A percentile compares a stretch with the other conserved stretches of the same genome.
phyloP scores from a whole-genome alignment of 1,140 invertebrate genomes.

The Sitophilus oryzae region DNA sequence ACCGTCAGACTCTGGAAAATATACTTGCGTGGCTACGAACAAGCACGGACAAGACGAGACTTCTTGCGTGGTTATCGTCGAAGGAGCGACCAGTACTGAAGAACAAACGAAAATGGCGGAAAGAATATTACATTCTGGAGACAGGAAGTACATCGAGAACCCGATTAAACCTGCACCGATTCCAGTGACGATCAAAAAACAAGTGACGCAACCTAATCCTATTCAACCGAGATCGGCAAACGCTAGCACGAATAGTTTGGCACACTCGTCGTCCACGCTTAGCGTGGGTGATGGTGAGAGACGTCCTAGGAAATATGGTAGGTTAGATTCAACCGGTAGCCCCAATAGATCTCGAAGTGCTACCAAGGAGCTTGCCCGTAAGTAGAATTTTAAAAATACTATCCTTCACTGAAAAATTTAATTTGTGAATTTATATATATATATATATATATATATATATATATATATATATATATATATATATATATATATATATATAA shows the following conservation, averaged over 20 bases:
- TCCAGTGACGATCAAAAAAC: slow-evolving; percentile 59
- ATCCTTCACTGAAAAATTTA: too few species aligned
- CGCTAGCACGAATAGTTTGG: slow-evolving; percentile 34
- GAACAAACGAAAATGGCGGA: slow-evolving; percentile 76
- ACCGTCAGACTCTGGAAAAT: slow-evolving; percentile 92
- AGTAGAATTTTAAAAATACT: too few species aligned
- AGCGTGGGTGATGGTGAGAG: slow-evolving; percentile 41
- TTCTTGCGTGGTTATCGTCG: slow-evolving; percentile 91
- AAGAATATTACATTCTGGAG: slow-evolving; percentile 80
- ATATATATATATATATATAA: too few species aligned
- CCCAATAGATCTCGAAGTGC: slow-evolving; percentile 77
- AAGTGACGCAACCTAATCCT: slow-evolving; percentile 35
- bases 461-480: too few species aligned
- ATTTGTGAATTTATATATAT: too few species aligned
- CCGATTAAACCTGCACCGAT: slow-evolving; percentile 70
- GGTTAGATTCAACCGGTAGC: slow-evolving; percentile 64
- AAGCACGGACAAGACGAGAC: slow-evolving; percentile 90
- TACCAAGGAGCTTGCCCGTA: slow-evolving; percentile 84
- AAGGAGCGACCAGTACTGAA: slow-evolving; percentile 77
- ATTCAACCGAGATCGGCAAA: slow-evolving; percentile 27
- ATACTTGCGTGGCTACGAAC: slow-evolving; percentile 89
- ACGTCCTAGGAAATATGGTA: slow-evolving; percentile 66
- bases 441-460: too few species aligned
- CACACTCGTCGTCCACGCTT: slow-evolving; percentile 37
- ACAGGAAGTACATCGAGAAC: slow-evolving; percentile 76